Evolutionary conservation across 2,888 invertebrate genomes (phyloP), one percentile per base, ranked within the genome.

Genomic region (Pardosa pseudoannulata): DNA sequence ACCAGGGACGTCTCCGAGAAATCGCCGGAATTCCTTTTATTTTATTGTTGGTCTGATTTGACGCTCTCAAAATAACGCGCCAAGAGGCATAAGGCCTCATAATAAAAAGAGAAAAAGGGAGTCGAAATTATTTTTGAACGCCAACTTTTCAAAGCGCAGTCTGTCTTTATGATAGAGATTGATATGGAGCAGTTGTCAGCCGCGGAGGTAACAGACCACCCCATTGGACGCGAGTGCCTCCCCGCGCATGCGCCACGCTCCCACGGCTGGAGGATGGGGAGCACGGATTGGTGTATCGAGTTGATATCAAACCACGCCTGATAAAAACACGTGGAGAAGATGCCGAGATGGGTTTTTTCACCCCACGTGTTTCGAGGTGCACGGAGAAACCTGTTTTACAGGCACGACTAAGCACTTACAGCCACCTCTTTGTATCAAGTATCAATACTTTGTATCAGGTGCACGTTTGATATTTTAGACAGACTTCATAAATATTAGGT

Each of bases 91-190:
- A 19, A 13, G 23, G 36, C 31, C 71, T 82, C 71, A 82, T 82
- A 82, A 82, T 71, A 74, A 62, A 64, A 74, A 39, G 56, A 64
- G 27, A 23, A 64, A 39, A n/a, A 74, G 41, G 65, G 19, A 28
- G 46, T 31, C 56, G 41, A 82, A 82, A 82, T 76, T 82, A 76
- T 76, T 82, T 82, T 82, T 82, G 75, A 76, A 82, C 74, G 56
- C 74, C 74, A 80, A 80, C 74, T 81, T 70, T 73, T 68, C 62
- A 82, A 70, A 74, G 81, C 75, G 82, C 82, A 41, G 82, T 70
- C 71, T 82, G 82, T 82, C 82, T 82, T 82, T 82, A 82, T 82
- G 82, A 82, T 82, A 50, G 75, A 82, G 82, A 82, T 82, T 82
- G 70, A 82, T 82, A 81, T 65, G 19, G 67, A 50, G 28, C 41